These are phyloP conservation scores for Discoglossus pictus DNA, from an alignment of 2,797 vertebrate species.

Conservation along the genomic window DNA sequence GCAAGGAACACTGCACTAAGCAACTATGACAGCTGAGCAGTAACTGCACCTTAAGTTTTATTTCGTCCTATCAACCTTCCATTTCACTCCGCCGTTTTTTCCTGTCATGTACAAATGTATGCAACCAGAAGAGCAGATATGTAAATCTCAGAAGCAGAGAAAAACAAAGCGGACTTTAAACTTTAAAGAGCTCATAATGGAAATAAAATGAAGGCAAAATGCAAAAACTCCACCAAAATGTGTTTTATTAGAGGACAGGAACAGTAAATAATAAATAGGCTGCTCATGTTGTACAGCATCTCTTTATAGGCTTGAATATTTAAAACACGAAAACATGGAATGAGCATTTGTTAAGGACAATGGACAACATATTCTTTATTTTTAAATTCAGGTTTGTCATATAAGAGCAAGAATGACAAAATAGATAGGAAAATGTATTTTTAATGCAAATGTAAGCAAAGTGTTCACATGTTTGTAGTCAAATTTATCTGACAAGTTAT, in stretches of 20 bases:
- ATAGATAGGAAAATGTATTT: conserved; percentile 62
- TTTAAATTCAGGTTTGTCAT: conserved; percentile 39
- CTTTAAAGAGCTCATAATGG: conserved; percentile 97
- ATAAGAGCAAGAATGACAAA: conserved; percentile 51
- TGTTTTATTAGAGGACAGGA: conserved; percentile 74
- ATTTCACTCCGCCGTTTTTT: conserved; percentile 45
- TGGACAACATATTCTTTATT: conserved; percentile 50
- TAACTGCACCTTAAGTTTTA: conserved; percentile 41
- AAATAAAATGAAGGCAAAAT: conserved; percentile 81
- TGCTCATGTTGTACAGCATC: conserved; percentile 75
- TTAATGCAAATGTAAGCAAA: conserved; percentile 72
- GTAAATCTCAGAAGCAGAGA: conserved; percentile 71
- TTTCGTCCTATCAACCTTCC: conserved; percentile 46
- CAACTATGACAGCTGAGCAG: conserved; percentile 39
- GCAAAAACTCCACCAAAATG: conserved; percentile 67
- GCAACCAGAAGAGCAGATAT: conserved; percentile 67
- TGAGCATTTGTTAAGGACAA: conserved; percentile 67
- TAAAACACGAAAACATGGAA: conserved; percentile 76
- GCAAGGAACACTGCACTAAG: conserved; percentile 39
- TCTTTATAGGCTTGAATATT: conserved; percentile 82
- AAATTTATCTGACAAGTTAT: conserved; percentile 74
- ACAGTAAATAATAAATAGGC: conserved; percentile 91
- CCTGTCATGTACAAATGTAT: conserved; percentile 52
- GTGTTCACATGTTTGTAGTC: conserved; percentile 70
- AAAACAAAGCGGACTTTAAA: conserved; percentile 88